A percentile compares a stretch with the other conserved stretches of the same genome.
Evolutionary conservation across 2,113 vertebrate genomes (phyloP).

Genomic region (Archocentrus centrarchus): DNA sequence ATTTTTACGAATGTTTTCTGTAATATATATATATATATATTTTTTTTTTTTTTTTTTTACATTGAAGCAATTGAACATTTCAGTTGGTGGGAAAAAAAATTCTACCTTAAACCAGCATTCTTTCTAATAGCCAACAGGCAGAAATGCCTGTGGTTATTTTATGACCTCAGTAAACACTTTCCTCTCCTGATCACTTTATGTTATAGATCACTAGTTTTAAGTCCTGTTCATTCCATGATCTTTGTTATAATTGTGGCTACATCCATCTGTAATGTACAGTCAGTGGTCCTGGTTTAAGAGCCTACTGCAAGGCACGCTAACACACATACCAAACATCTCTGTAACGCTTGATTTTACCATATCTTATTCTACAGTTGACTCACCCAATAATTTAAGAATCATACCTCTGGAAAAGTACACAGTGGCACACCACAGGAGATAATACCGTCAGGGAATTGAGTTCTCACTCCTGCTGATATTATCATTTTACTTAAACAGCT

Average conservation of each 20-base stretch:
- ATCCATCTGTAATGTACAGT: background rate
- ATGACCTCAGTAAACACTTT: background rate
- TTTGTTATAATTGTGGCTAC: background rate
- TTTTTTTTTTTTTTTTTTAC: too few relatives aligned
- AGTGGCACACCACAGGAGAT: background rate
- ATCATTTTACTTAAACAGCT: slow-evolving; percentile 56
- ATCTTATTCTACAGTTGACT: background rate
- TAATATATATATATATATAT: background rate
- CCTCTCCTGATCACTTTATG: background rate
- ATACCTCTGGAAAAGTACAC: background rate
- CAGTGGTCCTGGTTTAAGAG: background rate
- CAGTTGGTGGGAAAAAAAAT: too few relatives aligned
- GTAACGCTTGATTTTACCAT: background rate
- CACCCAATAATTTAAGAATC: background rate
- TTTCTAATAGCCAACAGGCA: background rate
- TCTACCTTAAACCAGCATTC: too few relatives aligned
- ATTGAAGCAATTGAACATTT: too few relatives aligned
- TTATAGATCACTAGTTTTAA: background rate
- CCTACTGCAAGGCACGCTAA: background rate
- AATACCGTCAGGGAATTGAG: background rate
- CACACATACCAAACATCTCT: background rate
- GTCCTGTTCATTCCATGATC: background rate
- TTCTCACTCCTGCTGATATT: slow-evolving; percentile 15
- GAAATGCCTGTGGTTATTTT: background rate
- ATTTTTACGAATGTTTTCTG: background rate